A percentile compares a stretch with the other conserved stretches of the same genome.
Evolutionary conservation across 2,888 invertebrate species (phyloP).

Genomic region (Apamea sordens): DNA sequence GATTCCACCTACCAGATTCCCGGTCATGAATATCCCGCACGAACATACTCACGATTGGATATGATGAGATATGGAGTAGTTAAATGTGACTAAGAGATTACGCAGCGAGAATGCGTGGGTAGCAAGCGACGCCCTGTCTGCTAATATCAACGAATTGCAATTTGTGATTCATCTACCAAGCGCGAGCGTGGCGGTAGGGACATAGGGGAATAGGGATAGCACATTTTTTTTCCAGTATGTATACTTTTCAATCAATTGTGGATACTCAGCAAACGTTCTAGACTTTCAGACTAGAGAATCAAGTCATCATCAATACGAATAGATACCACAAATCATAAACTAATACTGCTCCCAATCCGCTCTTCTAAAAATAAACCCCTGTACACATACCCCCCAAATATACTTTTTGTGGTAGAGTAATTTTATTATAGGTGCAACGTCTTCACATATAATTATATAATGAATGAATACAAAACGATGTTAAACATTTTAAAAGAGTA

Average conservation of each 20-base stretch:
- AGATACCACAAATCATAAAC: not conserved
- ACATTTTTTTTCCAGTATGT: no score
- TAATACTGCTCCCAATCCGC: not conserved
- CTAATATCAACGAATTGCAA: not conserved
- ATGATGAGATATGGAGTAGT: not conserved
- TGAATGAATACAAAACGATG: no score
- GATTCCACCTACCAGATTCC: not conserved
- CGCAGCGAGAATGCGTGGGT: slow-evolving; percentile 4
- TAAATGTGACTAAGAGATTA: slow-evolving; percentile 35
- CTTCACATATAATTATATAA: no score
- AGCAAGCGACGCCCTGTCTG: slow-evolving; percentile 23
- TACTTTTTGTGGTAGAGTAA: no score
- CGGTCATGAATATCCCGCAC: not conserved
- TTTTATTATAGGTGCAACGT: no score
- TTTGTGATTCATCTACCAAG: slow-evolving; percentile 17
- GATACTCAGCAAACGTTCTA: not conserved
- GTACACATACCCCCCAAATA: not conserved
- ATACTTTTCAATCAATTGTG: not conserved
- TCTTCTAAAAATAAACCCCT: not conserved
- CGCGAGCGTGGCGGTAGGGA: not conserved
- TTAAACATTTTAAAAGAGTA: no score
- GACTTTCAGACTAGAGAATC: not conserved
- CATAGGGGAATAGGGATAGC: no score
- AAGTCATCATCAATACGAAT: not conserved
- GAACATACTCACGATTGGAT: not conserved